phyloP scores from a whole-genome alignment of 2,113 vertebrate genomes.

The Numenius arquata region DNA sequence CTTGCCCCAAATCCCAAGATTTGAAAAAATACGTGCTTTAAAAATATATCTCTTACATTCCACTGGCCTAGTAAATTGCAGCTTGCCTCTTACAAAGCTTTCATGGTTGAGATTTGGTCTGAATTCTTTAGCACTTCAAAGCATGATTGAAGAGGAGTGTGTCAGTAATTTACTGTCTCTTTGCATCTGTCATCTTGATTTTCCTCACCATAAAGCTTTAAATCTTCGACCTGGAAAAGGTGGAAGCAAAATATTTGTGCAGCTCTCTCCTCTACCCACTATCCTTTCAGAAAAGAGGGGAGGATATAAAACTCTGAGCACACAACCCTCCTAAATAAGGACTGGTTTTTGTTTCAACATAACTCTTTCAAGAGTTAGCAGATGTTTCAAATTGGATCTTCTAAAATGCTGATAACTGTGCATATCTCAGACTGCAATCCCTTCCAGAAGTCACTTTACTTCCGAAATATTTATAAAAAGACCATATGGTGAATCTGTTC shows the following conservation, averaged over 20 bases:
- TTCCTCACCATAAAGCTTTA: constrained; percentile 54
- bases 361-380: constrained; percentile 57
- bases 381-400: constrained; percentile 64
- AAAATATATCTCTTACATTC: constrained; percentile 31
- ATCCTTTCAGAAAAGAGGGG: not conserved
- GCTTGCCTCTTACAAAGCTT: constrained; percentile 37
- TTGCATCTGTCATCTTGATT: constrained; percentile 62
- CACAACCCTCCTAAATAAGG: not conserved
- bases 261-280: not conserved
- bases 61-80: constrained; percentile 20
- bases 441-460: constrained; percentile 55
- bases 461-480: constrained; percentile 61
- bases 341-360: constrained; percentile 21
- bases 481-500: constrained; percentile 42
- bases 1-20: not conserved
- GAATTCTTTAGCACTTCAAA: constrained; percentile 69
- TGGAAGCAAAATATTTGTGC: constrained; percentile 4
- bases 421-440: constrained; percentile 36
- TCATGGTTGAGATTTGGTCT: constrained; percentile 50
- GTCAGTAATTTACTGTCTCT: constrained; percentile 59
- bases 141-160: constrained; percentile 55
- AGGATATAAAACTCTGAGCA: not conserved
- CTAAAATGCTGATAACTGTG: constrained; percentile 59
- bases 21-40: not conserved
- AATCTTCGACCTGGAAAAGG: constrained; percentile 43